Conservation (phyloP, 2,113 vertebrate species). For the Eretmochelys imbricata region DNA sequence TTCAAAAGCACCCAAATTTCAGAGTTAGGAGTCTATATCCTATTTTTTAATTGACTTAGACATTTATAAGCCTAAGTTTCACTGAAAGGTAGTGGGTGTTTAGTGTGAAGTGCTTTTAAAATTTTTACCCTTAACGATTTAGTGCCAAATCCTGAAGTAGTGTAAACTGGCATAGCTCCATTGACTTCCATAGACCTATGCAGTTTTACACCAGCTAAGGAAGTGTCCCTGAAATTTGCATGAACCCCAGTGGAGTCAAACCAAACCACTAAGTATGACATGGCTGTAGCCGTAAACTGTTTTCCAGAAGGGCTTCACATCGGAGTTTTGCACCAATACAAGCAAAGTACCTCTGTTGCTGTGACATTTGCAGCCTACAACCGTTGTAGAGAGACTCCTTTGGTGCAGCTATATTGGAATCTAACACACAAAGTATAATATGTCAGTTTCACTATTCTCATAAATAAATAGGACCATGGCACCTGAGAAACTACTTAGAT, state of each 20-base stretch:
- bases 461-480: background rate
- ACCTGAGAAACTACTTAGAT: background rate
- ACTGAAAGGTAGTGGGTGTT: background rate
- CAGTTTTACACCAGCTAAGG: background rate
- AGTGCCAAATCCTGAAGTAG: background rate
- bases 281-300: background rate
- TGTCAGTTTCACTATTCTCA: background rate
- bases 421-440: background rate
- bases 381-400: background rate
- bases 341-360: background rate
- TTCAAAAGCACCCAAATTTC: background rate
- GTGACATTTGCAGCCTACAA: background rate
- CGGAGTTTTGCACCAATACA: fast-evolving
- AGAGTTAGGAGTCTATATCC: background rate
- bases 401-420: background rate
- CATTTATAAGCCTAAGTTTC: background rate
- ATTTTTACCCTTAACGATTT: background rate
- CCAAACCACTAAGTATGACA: background rate
- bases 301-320: background rate
- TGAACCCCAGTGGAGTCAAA: background rate
- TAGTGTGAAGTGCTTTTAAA: background rate
- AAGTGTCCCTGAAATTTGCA: background rate
- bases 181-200: background rate
- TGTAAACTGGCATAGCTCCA: background rate
- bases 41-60: background rate